phyloP scores from a whole-genome alignment of 2,113 vertebrate genomes.

The Percina caprodes region DNA sequence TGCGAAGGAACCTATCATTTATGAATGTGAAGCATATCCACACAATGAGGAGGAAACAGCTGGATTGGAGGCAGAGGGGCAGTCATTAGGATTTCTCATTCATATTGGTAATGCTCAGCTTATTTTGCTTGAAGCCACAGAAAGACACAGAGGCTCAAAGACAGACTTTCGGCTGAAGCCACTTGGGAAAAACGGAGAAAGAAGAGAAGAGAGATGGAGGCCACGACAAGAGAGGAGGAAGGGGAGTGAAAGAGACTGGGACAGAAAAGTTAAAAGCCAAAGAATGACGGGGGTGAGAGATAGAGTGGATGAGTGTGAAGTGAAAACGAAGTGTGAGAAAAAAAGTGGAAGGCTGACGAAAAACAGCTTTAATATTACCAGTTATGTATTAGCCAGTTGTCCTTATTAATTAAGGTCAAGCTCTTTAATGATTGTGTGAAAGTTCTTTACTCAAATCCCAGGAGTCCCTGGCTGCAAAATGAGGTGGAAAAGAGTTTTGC shows the following conservation, averaged over 20 bases:
- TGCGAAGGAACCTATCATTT: constrained; percentile 41
- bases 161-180: constrained; percentile 9
- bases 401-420: constrained; percentile 69
- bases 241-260: not conserved
- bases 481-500: constrained; percentile 57
- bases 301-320: constrained; percentile 2
- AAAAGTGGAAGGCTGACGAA: constrained; percentile 27
- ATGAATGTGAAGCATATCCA: constrained; percentile 38
- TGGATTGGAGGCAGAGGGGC: too few relatives aligned
- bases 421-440: constrained; percentile 67
- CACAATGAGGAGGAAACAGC: constrained; percentile 27
- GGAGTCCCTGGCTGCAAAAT: constrained; percentile 45
- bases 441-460: constrained; percentile 54
- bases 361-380: constrained; percentile 33
- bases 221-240: not conserved
- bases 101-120: constrained; percentile 29
- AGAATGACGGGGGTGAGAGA: constrained; percentile 10
- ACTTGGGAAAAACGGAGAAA: not conserved
- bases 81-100: constrained; percentile 56
- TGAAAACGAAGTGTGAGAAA: constrained; percentile 41
- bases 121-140: constrained; percentile 33
- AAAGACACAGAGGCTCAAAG: constrained; percentile 34
- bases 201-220: not conserved
- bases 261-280: constrained; percentile 42
- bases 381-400: constrained; percentile 47